Percentiles rank a stretch among this genome's conserved stretches.
phyloP scores from a whole-genome alignment of 2,113 vertebrate genomes.

The Rhynchopsitta pachyrhyncha region DNA sequence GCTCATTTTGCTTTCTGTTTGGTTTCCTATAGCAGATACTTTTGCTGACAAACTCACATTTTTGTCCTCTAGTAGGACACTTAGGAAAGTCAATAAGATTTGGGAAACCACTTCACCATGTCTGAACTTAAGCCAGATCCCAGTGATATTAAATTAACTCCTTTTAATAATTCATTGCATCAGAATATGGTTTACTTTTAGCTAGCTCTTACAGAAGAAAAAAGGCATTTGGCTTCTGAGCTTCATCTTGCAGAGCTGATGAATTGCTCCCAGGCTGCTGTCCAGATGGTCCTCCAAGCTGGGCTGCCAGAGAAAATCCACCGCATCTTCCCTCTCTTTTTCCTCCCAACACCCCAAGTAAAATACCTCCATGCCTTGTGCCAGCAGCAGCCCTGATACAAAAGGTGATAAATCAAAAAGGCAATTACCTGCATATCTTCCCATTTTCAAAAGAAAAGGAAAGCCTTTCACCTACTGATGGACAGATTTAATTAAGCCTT shows the following conservation, averaged over 20 bases:
- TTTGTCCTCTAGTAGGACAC: constrained; percentile 20
- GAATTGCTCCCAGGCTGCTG: not conserved
- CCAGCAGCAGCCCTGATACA: not conserved
- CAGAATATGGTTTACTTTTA: constrained; percentile 22
- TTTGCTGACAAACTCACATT: constrained; percentile 22
- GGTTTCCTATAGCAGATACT: not conserved
- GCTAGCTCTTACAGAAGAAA: not conserved
- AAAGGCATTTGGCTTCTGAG: not conserved
- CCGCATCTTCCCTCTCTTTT: not conserved
- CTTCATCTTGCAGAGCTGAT: not conserved
- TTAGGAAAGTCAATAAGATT: constrained; percentile 18
- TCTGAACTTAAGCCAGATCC: not conserved
- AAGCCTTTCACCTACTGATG: not conserved
- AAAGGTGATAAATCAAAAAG: not conserved
- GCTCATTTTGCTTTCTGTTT: not conserved
- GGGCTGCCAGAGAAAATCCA: not conserved
- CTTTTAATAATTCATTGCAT: constrained; percentile 29
- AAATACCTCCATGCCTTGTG: not conserved
- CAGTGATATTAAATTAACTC: constrained; percentile 27
- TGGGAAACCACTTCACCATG: constrained; percentile 31
- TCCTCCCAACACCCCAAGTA: not conserved
- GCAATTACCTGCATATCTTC: not conserved
- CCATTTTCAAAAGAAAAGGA: not conserved
- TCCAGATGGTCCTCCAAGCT: not conserved
- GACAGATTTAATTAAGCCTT: not conserved